A percentile compares a stretch with the other conserved stretches of the same genome.
phyloP scores from a whole-genome alignment of 2,888 invertebrate genomes.

The Agrypnus murinus region DNA sequence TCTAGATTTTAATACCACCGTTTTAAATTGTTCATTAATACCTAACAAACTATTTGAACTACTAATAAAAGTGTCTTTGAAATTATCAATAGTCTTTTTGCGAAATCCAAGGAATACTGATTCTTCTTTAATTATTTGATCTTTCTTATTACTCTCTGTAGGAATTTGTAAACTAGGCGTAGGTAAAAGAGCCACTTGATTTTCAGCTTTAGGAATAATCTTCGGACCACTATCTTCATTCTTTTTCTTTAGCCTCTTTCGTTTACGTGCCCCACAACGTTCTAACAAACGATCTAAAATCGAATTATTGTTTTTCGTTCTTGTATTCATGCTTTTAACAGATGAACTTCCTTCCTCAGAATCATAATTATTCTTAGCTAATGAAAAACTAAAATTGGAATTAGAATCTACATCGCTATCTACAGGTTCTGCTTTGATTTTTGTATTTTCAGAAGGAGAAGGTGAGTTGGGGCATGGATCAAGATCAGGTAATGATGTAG shows the following conservation, averaged over 20 bases:
- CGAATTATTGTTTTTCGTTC: conserved; percentile 72
- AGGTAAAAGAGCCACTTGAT: conserved; percentile 75
- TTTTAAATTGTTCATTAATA: conserved; percentile 78
- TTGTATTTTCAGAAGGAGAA: conserved; percentile 75
- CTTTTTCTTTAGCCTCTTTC: conserved; percentile 74
- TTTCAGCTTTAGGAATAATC: conserved; percentile 75
- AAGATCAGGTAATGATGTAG: conserved; percentile 85
- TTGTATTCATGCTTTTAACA: conserved; percentile 74
- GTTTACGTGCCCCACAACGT: conserved; percentile 77
- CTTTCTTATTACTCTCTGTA: conserved; percentile 66
- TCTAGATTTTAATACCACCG: conserved; percentile 82
- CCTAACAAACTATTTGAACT: conserved; percentile 75
- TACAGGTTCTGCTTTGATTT: conserved; percentile 69
- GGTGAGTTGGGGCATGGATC: conserved; percentile 85
- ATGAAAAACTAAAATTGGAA: conserved; percentile 75
- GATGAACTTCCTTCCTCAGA: conserved; percentile 82
- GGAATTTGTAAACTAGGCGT: conserved; percentile 77
- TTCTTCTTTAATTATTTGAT: conserved; percentile 72
- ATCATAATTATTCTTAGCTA: conserved; percentile 76
- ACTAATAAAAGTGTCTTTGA: conserved; percentile 79
- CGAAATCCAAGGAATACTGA: conserved; percentile 79
- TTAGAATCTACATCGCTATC: conserved; percentile 82
- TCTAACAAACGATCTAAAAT: conserved; percentile 81
- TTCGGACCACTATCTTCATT: conserved; percentile 75
- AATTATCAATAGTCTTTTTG: conserved; percentile 80